phyloP scores from a whole-genome alignment of 2,113 vertebrate genomes.

The Actenoides lindsayi region DNA sequence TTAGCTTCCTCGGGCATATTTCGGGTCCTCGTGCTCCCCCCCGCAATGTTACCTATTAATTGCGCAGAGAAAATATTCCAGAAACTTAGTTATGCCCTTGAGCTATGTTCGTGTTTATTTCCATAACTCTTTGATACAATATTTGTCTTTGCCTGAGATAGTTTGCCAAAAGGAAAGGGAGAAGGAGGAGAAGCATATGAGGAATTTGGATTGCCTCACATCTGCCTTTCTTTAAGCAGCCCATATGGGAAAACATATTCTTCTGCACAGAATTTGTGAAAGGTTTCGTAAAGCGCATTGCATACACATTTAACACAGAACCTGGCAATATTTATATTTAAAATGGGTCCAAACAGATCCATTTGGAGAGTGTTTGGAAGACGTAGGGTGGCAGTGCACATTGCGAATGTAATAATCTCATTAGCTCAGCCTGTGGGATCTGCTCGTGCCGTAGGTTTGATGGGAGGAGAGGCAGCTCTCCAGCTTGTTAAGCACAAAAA shows the following conservation, averaged over 20 bases:
- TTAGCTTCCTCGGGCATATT: slow-evolving; percentile 48
- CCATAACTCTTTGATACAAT: slow-evolving; percentile 61
- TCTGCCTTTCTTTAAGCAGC: slow-evolving; percentile 70
- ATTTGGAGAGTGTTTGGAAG: slow-evolving; percentile 53
- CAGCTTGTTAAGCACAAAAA: neutral
- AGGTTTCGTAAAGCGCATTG: slow-evolving; percentile 23
- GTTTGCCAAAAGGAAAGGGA: slow-evolving; percentile 66
- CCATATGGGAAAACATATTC: slow-evolving; percentile 79
- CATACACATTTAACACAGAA: slow-evolving; percentile 24
- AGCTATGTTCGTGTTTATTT: slow-evolving; percentile 69
- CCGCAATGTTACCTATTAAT: slow-evolving; percentile 37
- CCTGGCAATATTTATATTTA: slow-evolving; percentile 44
- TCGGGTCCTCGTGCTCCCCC: neutral
- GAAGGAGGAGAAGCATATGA: slow-evolving; percentile 55
- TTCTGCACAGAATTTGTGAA: slow-evolving; percentile 69
- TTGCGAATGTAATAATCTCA: neutral
- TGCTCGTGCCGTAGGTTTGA: neutral
- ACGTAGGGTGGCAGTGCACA: slow-evolving; percentile 22
- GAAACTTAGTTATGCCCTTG: slow-evolving; percentile 67
- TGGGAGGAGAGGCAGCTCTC: neutral
- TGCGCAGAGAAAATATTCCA: slow-evolving; percentile 43
- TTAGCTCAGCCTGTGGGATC: slow-evolving; percentile 25
- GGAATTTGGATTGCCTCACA: slow-evolving; percentile 70
- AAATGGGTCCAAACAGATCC: slow-evolving; percentile 64
- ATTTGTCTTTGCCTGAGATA: slow-evolving; percentile 71